Base-by-base conservation (phyloP, 2,888 invertebrate species). In the Ichneumon xanthorius region DNA sequence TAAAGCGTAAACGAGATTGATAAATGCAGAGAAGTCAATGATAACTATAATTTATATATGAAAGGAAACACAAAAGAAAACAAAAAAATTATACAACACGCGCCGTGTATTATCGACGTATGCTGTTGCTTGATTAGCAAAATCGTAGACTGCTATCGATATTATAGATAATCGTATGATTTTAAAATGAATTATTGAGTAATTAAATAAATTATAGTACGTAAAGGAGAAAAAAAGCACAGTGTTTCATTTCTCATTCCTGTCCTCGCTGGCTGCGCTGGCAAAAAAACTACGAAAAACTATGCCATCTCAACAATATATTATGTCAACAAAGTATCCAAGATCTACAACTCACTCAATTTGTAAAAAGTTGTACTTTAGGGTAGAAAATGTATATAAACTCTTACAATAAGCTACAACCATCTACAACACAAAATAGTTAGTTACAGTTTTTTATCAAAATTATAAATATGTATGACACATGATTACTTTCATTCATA, bases 81-180 rank as follows among this genome's bases (percentile, higher is more conserved):
- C 14, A 48, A 48, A 16, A 48, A 48, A 48, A 19, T 67, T 37
- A 70, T 9, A 67, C 50, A 67, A 45, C 40, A 58, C 58, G 58
- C 58, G 86, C 72, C 65, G 78, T 87, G 45, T 48, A 48, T 83
- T 86, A 87, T 88, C 88, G 87, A 88, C 50, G 88, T 89, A 89
- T 87, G 88, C 88, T 86, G 86, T 89, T 88, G 91, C 91, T 91
- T 91, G 87, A 84, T 86, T 91, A 90, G 90, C 80, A 88, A 90
- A 89, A 87, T 80, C 84, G 88, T 91, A 90, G 90, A 91, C 89
- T 88, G 91, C 90, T 90, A 88, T 86, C 84, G 85, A 89, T 88
- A 89, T 90, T 55, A 71, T 48, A 80, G 82, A 88, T 88, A 88
- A 87, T 82, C 65, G 55, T 84, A 89, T 90, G 90, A 89, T 90